A percentile compares a stretch with the other conserved stretches of the same genome.
Evolutionary conservation across 2,797 vertebrate genomes (phyloP).

Genomic region (Salarias fasciatus): DNA sequence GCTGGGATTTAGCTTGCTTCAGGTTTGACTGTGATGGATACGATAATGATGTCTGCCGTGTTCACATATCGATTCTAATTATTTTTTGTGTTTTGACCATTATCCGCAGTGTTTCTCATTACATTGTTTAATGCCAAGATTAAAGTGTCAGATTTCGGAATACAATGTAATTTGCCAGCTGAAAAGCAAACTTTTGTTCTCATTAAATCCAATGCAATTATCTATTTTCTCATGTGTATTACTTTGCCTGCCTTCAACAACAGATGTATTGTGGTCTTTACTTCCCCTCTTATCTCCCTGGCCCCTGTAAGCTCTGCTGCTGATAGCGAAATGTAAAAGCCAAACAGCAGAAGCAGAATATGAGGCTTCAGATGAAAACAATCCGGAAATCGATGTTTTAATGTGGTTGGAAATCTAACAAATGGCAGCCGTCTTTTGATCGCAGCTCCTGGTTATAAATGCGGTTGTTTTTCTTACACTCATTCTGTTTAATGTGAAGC

Average conservation of each 20-base stretch:
- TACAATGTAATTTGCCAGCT: too few relatives aligned
- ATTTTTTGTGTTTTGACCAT: neutral
- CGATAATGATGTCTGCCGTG: too few relatives aligned
- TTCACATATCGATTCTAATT: too few relatives aligned
- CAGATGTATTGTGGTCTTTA: too few relatives aligned
- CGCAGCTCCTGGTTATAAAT: conserved; percentile 32
- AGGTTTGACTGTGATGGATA: neutral
- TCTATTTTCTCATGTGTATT: too few relatives aligned
- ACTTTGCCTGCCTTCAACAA: too few relatives aligned
- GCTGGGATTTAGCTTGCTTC: too few relatives aligned
- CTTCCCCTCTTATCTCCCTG: neutral
- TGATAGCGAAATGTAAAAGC: conserved; percentile 27
- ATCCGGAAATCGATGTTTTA: conserved; percentile 51
- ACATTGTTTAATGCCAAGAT: neutral
- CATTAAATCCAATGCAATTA: too few relatives aligned
- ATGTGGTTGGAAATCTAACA: conserved; percentile 56
- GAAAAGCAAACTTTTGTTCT: too few relatives aligned
- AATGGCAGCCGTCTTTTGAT: conserved; percentile 35
- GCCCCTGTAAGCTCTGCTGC: neutral
- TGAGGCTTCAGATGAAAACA: conserved; percentile 40
- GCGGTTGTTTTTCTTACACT: conserved; percentile 33
- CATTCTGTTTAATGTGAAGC: conserved; percentile 4
- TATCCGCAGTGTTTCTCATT: neutral
- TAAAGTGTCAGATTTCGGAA: too few relatives aligned
- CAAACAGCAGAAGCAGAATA: conserved; percentile 29